These are phyloP conservation scores for Phenganax subtilis DNA, from an alignment of 92 coral and sea anemone species.

Conservation along the genomic window DNA sequence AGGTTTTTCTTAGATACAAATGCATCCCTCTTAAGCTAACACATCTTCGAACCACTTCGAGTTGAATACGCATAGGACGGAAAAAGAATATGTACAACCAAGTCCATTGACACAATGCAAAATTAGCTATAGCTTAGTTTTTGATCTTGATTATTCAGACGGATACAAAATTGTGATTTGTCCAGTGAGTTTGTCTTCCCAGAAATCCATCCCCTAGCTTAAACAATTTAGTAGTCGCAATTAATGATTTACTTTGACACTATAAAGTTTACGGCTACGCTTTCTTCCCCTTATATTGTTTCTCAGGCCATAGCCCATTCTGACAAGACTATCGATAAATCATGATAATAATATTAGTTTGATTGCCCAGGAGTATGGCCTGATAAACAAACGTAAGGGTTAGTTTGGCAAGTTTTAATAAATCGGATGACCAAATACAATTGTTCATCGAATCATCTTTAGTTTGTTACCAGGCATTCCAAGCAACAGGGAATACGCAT, in stretches of 20 bases:
- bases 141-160: constrained; percentile 1
- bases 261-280: constrained; percentile 4
- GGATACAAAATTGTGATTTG: not conserved
- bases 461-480: no score
- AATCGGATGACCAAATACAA: no score
- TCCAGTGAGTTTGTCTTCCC: not conserved
- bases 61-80: constrained; percentile 5
- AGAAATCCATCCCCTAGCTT: not conserved
- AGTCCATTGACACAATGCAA: not conserved
- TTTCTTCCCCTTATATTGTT: not conserved
- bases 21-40: no score
- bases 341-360: not conserved
- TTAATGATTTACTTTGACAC: not conserved
- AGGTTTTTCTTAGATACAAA: no score
- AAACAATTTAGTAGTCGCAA: constrained; percentile 2
- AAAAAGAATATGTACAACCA: not conserved
- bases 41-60: not conserved
- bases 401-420: no score
- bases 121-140: constrained; percentile 1
- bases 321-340: not conserved
- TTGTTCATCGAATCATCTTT: no score
- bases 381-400: no score
- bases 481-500: no score
- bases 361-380: no score
- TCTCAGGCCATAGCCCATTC: not conserved